Percentiles rank a stretch among this genome's conserved stretches.
Conservation (phyloP, 2,113 vertebrate species). For the Choloepus hoffmanni region DNA sequence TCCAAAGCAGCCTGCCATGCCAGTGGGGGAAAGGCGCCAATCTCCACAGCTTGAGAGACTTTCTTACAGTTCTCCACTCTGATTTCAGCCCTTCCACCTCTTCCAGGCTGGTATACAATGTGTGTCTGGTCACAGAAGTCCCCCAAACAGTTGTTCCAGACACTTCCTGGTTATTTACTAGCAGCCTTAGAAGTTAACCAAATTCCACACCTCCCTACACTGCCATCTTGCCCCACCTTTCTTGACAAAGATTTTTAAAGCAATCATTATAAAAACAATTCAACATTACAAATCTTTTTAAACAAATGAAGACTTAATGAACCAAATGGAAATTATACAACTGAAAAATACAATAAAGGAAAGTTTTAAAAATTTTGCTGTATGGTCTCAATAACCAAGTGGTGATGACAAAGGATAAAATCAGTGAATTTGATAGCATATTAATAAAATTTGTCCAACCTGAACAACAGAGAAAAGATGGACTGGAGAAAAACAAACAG, state of each 20-base stretch:
- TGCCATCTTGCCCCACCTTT: no score
- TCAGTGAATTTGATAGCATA: not conserved
- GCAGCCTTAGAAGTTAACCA: no score
- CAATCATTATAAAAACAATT: not conserved
- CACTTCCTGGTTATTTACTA: no score
- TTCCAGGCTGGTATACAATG: no score
- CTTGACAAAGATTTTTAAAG: not conserved
- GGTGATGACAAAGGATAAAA: not conserved
- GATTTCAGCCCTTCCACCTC: no score
- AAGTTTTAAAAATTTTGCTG: not conserved
- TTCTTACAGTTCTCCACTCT: no score
- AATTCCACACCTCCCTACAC: no score
- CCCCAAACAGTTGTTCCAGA: no score
- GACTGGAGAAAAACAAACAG: not conserved
- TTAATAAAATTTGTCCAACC: not conserved
- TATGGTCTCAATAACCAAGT: not conserved
- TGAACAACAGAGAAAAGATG: not conserved
- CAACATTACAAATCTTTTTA: not conserved
- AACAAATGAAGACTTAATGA: conserved; percentile 15
- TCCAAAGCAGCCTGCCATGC: no score
- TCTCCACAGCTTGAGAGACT: no score
- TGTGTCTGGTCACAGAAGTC: no score
- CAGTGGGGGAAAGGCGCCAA: no score
- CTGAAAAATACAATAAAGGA: not conserved
- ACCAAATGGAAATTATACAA: not conserved